These are phyloP conservation scores for Heliconius melpomene DNA, from an alignment of 1,140 invertebrate species.

Conservation along the genomic window DNA sequence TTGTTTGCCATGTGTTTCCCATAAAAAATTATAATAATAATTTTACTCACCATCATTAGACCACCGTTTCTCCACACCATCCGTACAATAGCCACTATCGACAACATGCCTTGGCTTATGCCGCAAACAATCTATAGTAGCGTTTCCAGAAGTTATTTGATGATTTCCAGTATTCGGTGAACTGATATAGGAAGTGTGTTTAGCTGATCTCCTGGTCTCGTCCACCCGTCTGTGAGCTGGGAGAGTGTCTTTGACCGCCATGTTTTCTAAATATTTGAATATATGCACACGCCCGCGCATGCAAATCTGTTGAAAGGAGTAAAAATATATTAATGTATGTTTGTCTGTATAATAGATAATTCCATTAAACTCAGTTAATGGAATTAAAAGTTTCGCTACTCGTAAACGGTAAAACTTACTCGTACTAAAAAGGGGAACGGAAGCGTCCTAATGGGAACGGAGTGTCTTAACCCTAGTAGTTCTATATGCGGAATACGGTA, in stretches of 20 bases:
- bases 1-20: no score
- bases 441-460: no score
- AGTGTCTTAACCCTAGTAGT: no score
- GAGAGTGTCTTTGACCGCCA: conserved; percentile 87
- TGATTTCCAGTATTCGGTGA: conserved; percentile 60
- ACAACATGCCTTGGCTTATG: conserved; percentile 87
- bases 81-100: conserved; percentile 95
- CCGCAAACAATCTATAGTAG: conserved; percentile 78
- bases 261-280: conserved; percentile 95
- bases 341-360: background rate
- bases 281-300: conserved; percentile 95
- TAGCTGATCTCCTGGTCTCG: conserved; percentile 75
- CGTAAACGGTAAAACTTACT: no score
- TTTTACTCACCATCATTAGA: conserved; percentile 86
- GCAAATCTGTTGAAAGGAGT: conserved; percentile 86
- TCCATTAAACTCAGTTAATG: background rate
- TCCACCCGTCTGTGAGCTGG: conserved; percentile 76
- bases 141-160: conserved; percentile 77
- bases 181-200: conserved; percentile 75
- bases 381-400: no score
- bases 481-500: no score
- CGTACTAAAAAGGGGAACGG: no score
- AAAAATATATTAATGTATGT: conserved; percentile 2
- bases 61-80: conserved; percentile 92
- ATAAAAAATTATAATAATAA: no score